Base-by-base conservation (phyloP, 2,888 invertebrate genomes). In the Apamea crenata region DNA sequence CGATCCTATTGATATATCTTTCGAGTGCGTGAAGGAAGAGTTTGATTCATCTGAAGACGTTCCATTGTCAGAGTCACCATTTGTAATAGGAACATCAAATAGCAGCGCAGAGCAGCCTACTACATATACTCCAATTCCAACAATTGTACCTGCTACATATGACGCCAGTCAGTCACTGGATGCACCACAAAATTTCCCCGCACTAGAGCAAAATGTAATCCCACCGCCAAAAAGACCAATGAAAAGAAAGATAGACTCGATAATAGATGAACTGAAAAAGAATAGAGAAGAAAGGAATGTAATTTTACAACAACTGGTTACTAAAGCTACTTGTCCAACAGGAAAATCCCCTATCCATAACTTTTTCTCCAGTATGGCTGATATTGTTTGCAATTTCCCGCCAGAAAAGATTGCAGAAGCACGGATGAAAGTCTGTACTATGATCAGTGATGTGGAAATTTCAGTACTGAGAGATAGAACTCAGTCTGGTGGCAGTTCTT, bases 331-430 rank as follows among this genome's bases (percentile, higher is more conserved):
- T 36, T 36, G 40, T 44, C 40, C 72, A 21, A 40, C 53, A 4
- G 80, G 71, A 10, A 61, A 65, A n/a, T 61, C 85, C 0, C 68
- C 85, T 21, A 80, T 73, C 0, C 85, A 85, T 72, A 79, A 77
- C 14, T 85, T 85, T 29, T 85, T 85, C 32, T 76, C 85, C 8
- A 82, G 85, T 21, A 85, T 85, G 85, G 85, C 85, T 4, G 85
- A 85, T 14, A 77, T 85, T n/a, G 85, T 82, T 12, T 72, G 82
- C 47, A 76, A 77, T 32, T 85, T 84, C 36, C 84, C 84, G 18
- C 84, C 84, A 7, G 84, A 84, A 7, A 84, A 81, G 61, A 84
- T 84, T 36, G 85, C 82, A 14, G 85, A 85, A 61, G 32, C 80
- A 1, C 85, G 85, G 0, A 67, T 85, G 67, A 79, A 53, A n/a